Evolutionary conservation across 2,888 invertebrate species (phyloP).

Genomic region (Sacculina carcini): DNA sequence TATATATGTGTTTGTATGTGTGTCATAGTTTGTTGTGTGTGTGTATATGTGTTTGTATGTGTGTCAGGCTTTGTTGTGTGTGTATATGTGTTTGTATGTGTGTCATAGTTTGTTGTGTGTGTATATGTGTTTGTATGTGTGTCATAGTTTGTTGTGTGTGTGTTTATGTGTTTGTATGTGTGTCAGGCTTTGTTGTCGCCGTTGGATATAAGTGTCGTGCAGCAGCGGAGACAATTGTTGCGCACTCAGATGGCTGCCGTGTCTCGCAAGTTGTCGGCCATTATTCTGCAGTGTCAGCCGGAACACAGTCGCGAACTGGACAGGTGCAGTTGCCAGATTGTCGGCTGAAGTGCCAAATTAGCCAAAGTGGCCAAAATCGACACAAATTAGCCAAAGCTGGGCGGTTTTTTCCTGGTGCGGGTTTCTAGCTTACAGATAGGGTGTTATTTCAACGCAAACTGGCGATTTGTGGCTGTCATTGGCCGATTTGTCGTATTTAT

Average conservation of each 20-base stretch:
- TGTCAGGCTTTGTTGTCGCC: slow-evolving; percentile 35
- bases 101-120: neutral
- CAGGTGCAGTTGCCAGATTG: slow-evolving; percentile 19
- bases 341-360: too few species aligned
- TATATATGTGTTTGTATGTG: too few species aligned
- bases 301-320: slow-evolving; percentile 62
- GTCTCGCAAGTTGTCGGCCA: slow-evolving; percentile 70
- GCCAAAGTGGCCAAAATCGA: too few species aligned
- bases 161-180: slow-evolving; percentile 11
- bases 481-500: too few species aligned
- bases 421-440: too few species aligned
- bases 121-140: neutral
- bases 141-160: neutral
- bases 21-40: too few species aligned
- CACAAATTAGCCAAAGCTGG: too few species aligned
- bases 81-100: neutral
- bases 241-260: slow-evolving; percentile 62
- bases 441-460: too few species aligned
- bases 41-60: too few species aligned
- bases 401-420: too few species aligned
- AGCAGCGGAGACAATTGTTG: slow-evolving; percentile 40
- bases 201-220: slow-evolving; percentile 41
- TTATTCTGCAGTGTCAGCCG: slow-evolving; percentile 72
- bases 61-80: slow-evolving; percentile 1
- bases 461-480: too few species aligned